Percentiles rank a stretch among this genome's conserved stretches.
phyloP scores from a whole-genome alignment of 2,797 vertebrate species.

The Remorina albescens region DNA sequence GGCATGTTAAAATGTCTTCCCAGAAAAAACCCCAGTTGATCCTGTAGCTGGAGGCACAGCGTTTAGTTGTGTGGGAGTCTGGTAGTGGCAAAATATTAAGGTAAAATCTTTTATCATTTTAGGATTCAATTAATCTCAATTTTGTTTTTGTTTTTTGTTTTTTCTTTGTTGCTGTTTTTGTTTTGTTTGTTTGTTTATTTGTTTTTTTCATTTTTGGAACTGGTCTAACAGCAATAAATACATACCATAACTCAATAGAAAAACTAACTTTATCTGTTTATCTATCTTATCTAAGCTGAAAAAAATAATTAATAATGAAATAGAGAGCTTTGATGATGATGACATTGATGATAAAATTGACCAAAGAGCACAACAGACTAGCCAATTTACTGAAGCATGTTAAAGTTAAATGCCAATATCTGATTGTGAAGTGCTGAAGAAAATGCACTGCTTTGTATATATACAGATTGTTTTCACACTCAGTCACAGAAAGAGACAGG shows the following conservation, averaged over 20 bases:
- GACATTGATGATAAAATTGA: background rate
- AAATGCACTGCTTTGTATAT: slow-evolving; percentile 14
- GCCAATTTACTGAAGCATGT: background rate
- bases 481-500: background rate
- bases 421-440: background rate
- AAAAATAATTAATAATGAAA: background rate
- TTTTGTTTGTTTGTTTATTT: too few relatives aligned
- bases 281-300: background rate
- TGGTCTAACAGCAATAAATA: background rate
- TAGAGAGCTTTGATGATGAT: background rate
- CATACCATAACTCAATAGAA: background rate
- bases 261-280: background rate
- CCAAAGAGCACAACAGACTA: background rate
- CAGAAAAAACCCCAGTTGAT: background rate
- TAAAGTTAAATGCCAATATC: background rate
- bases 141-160: background rate
- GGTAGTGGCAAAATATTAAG: too few relatives aligned
- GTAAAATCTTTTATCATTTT: background rate
- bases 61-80: background rate
- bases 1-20: background rate
- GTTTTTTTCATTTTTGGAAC: background rate
- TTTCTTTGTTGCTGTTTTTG: too few relatives aligned
- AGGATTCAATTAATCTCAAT: background rate
- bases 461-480: background rate
- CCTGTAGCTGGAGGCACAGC: background rate